phyloP scores from a whole-genome alignment of 2,888 invertebrate genomes.

The Serripes groenlandicus region DNA sequence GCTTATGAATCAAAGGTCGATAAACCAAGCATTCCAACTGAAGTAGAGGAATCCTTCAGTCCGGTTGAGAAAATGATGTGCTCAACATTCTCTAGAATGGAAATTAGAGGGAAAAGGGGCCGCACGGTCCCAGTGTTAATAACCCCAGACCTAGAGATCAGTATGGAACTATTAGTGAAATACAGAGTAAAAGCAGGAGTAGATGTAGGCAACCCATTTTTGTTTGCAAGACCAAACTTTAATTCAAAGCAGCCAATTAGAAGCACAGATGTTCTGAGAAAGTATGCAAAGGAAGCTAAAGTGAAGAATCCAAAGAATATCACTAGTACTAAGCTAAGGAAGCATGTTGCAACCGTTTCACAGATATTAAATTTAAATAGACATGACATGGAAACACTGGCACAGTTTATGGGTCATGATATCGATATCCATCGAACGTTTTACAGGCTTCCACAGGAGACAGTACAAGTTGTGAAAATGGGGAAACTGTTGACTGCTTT shows the following conservation, averaged over 20 bases:
- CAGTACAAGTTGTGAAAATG: conserved; percentile 30
- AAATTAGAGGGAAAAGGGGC: conserved; percentile 31
- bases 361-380: conserved; percentile 58
- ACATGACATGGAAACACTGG: conserved; percentile 45
- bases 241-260: conserved; percentile 20
- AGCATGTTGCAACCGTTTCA: conserved; percentile 65
- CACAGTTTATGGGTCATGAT: conserved; percentile 33
- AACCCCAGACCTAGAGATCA: conserved; percentile 23
- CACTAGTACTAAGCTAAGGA: conserved; percentile 59
- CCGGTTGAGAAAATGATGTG: conserved; percentile 12
- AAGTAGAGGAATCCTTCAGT: conserved; percentile 30
- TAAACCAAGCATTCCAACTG: conserved; percentile 5
- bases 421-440: conserved; percentile 26
- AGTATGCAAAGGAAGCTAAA: conserved; percentile 25
- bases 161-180: conserved; percentile 36
- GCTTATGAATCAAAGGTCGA: conserved; percentile 9
- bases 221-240: conserved; percentile 26
- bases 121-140: conserved; percentile 27
- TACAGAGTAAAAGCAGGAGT: conserved; percentile 22
- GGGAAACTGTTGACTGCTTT: conserved; percentile 28
- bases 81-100: conserved; percentile 21
- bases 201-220: conserved; percentile 1
- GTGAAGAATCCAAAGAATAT: conserved; percentile 35
- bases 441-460: conserved; percentile 33
- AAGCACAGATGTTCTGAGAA: conserved; percentile 29